phyloP scores from a whole-genome alignment of 2,888 invertebrate genomes.

The Dysmachus trigonus region DNA sequence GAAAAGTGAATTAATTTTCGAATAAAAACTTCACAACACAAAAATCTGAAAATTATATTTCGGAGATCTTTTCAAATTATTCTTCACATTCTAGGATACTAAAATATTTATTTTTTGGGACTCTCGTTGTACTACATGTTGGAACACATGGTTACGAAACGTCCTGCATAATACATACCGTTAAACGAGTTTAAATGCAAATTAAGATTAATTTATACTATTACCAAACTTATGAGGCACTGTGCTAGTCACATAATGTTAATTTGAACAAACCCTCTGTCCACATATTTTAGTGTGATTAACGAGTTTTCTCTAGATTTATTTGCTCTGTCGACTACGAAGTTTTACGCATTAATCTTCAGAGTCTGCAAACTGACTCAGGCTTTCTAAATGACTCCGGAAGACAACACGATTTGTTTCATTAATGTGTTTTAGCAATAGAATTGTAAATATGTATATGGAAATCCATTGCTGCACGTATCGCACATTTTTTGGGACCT shows the following conservation, averaged over 20 bases:
- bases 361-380: not conserved
- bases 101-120: too few relatives aligned
- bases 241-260: not conserved
- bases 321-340: not conserved
- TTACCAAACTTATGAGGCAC: not conserved
- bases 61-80: too few relatives aligned
- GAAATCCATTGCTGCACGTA: not conserved
- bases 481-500: not conserved
- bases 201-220: not conserved
- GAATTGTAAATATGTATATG: not conserved
- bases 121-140: too few relatives aligned
- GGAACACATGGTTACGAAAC: too few relatives aligned
- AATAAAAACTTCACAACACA: too few relatives aligned
- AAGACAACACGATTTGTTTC: not conserved
- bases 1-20: too few relatives aligned
- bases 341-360: not conserved
- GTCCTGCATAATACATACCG: too few relatives aligned
- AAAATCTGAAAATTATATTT: too few relatives aligned
- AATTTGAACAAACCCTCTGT: not conserved
- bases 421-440: not conserved
- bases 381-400: not conserved
- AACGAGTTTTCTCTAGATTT: not conserved
- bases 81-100: too few relatives aligned
- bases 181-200: not conserved
- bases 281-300: not conserved